phyloP scores from a whole-genome alignment of 2,888 invertebrate species.

The Diachrysia chrysitis region DNA sequence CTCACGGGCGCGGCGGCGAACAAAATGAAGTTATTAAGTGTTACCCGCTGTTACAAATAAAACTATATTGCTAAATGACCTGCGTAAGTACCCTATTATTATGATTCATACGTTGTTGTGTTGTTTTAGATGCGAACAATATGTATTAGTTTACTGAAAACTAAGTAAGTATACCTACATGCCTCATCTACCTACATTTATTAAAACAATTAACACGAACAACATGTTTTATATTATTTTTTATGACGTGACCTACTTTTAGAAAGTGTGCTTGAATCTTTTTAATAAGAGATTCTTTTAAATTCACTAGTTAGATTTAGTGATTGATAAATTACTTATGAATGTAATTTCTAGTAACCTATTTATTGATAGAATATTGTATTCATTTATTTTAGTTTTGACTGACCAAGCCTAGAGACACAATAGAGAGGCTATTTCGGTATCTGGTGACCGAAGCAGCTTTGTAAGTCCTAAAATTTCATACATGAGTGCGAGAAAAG shows the following conservation, averaged over 20 bases:
- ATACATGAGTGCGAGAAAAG: neutral
- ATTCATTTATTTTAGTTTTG: no score
- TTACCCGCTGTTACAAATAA: conserved; percentile 37
- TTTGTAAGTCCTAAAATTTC: neutral
- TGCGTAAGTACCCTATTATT: conserved; percentile 28
- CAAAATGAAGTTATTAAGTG: conserved; percentile 74
- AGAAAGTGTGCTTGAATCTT: no score
- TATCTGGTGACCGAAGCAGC: neutral
- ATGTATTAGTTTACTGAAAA: neutral
- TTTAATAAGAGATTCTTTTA: no score
- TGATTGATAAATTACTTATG: no score
- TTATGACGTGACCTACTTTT: no score
- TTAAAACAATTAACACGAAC: no score
- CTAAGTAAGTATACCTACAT: neutral
- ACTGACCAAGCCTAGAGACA: neutral
- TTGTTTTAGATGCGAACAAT: neutral
- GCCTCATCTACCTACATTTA: neutral
- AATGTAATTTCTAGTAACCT: no score
- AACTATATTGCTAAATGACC: conserved; percentile 18
- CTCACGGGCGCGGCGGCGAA: conserved; percentile 59
- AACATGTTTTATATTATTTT: no score
- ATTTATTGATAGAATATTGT: no score
- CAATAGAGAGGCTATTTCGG: neutral
- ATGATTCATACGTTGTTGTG: conserved; percentile 60
- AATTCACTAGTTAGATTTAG: no score